A percentile compares a stretch with the other conserved stretches of the same genome.
These are phyloP conservation scores for Gopherus flavomarginatus DNA, from an alignment of 2,113 vertebrate species.

Conservation along the genomic window DNA sequence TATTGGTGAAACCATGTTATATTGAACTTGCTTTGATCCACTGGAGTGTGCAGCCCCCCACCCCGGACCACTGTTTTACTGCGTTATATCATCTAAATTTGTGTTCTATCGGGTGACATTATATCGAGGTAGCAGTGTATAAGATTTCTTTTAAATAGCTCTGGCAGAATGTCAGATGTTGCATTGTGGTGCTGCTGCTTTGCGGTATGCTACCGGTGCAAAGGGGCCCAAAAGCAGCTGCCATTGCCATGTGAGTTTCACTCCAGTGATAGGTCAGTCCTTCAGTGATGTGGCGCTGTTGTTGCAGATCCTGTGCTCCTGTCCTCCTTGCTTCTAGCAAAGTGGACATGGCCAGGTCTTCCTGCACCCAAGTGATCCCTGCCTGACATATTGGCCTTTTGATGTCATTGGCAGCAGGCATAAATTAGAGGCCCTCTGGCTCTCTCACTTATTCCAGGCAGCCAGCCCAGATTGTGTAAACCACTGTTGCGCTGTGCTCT, in stretches of 20 bases:
- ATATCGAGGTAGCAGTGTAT: no score
- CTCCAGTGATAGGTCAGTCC: neutral
- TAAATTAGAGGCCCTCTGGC: neutral
- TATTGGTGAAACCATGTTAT: no score
- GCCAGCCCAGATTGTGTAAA: neutral
- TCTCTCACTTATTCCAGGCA: neutral
- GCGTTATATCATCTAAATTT: no score
- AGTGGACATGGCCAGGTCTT: neutral
- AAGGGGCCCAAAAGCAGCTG: rapidly evolving
- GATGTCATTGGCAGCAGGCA: neutral
- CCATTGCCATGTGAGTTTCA: neutral
- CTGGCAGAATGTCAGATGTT: neutral
- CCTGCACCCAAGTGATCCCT: neutral
- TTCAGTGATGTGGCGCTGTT: neutral
- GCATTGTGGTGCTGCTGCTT: neutral
- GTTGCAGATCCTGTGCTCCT: neutral
- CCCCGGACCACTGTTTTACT: no score
- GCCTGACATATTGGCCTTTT: neutral
- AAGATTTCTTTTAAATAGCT: neutral
- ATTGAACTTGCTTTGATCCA: no score
- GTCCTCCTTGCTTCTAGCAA: neutral
- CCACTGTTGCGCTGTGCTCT: neutral
- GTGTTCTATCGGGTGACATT: no score
- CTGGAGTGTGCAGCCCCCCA: no score
- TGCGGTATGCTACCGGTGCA: neutral